Percentiles rank a stretch among this genome's conserved stretches.
These are phyloP conservation scores for Cylindroiulus punctatus DNA, from an alignment of 2,888 invertebrate species.

Conservation along the genomic window DNA sequence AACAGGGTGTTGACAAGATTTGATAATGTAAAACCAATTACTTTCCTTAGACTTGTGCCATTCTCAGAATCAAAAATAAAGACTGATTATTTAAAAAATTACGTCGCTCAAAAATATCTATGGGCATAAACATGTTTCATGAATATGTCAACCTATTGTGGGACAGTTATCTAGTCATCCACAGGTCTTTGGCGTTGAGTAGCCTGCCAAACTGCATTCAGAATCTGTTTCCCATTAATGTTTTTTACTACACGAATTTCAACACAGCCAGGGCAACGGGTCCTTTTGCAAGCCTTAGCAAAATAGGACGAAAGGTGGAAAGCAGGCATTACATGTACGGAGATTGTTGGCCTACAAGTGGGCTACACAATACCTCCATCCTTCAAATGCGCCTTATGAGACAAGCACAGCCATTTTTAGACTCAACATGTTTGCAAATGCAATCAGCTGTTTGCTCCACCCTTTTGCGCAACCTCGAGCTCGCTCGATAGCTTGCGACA, in stretches of 20 bases:
- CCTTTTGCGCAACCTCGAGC: slow-evolving; percentile 32
- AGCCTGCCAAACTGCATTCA: neutral
- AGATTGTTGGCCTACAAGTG: slow-evolving; percentile 24
- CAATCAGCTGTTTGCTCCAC: slow-evolving; percentile 14
- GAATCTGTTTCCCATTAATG: slow-evolving; percentile 6
- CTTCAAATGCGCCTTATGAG: neutral
- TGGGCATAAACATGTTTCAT: no score
- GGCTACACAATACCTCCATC: slow-evolving; percentile 2
- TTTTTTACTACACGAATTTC: neutral
- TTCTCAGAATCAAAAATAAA: no score
- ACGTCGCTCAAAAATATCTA: no score
- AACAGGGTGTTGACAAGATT: no score
- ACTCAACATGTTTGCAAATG: slow-evolving; percentile 20
- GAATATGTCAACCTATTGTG: no score
- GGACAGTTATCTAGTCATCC: neutral
- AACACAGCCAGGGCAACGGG: neutral
- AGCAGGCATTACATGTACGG: neutral
- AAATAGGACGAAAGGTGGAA: no score
- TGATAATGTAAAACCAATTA: no score
- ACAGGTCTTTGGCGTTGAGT: neutral
- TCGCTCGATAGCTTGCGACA: slow-evolving; percentile 12
- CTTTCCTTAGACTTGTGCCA: no score
- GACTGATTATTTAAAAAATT: no score
- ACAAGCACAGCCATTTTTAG: slow-evolving; percentile 21
- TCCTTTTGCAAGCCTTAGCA: neutral